Evolutionary conservation across 2,888 invertebrate species (phyloP).

Genomic region (Drosophila histrio): DNA sequence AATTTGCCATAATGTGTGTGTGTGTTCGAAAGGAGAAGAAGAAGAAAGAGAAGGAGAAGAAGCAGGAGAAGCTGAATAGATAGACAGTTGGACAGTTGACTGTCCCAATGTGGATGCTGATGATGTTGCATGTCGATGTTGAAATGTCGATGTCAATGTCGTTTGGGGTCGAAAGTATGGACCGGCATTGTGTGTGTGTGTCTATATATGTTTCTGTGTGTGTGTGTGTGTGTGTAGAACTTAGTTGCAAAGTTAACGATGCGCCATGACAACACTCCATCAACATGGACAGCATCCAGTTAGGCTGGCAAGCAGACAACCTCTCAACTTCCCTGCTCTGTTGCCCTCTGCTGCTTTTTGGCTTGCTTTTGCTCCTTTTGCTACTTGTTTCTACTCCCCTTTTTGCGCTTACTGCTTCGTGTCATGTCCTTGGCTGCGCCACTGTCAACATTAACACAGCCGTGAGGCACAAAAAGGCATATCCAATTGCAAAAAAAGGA

Average conservation of each 20-base stretch:
- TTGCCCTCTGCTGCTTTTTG: background rate
- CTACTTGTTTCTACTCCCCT: background rate
- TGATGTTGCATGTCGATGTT: slow-evolving; percentile 62
- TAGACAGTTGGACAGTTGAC: slow-evolving; percentile 25
- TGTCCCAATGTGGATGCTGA: slow-evolving; percentile 52
- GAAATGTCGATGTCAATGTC: slow-evolving; percentile 64
- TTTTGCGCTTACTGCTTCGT: slow-evolving; percentile 25
- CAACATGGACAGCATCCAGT: slow-evolving; percentile 54
- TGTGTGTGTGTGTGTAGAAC: slow-evolving; percentile 35
- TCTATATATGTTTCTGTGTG: slow-evolving; percentile 10
- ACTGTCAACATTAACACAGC: slow-evolving; percentile 75
- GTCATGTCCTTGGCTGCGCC: slow-evolving; percentile 68
- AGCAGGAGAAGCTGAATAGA: background rate
- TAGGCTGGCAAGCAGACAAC: slow-evolving; percentile 19
- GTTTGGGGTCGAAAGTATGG: slow-evolving; percentile 32
- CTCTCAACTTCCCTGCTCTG: background rate
- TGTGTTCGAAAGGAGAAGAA: background rate
- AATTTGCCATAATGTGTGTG: slow-evolving; percentile 70
- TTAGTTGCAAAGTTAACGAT: slow-evolving; percentile 64
- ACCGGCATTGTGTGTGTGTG: background rate
- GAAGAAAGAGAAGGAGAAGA: background rate
- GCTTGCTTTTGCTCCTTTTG: background rate
- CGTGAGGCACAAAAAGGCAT: slow-evolving; percentile 73
- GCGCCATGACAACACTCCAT: slow-evolving; percentile 62
- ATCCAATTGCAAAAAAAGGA: slow-evolving; percentile 67